Evolutionary conservation across 2,888 invertebrate genomes (phyloP).

Genomic region (Papilio elwesi): DNA sequence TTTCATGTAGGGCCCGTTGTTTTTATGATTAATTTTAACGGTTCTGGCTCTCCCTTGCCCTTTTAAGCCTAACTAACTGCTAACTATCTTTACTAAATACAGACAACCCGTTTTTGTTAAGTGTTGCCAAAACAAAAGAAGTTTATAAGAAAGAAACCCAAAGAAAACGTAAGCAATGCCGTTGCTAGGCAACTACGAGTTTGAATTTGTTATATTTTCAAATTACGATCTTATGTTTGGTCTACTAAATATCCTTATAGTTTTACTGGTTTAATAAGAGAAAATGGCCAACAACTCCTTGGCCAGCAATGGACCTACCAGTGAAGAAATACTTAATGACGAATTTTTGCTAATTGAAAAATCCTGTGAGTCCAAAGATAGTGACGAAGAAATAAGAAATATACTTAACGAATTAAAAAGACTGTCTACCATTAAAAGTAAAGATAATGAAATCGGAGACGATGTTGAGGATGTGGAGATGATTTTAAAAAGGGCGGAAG

Average conservation of each 20-base stretch:
- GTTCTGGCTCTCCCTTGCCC: too few species aligned
- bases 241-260: background rate
- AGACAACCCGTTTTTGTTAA: background rate
- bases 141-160: background rate
- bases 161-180: conserved; percentile 25
- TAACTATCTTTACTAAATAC: too few species aligned
- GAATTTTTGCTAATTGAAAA: conserved; percentile 76
- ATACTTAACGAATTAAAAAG: conserved; percentile 88
- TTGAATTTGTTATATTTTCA: conserved; percentile 14
- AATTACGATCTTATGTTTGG: background rate
- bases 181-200: conserved; percentile 36
- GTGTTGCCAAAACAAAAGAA: conserved; percentile 28
- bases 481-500: conserved; percentile 76
- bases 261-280: conserved; percentile 11
- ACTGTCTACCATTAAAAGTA: conserved; percentile 65
- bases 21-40: too few species aligned
- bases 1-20: too few species aligned
- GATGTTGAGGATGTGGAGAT: conserved; percentile 75
- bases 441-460: conserved; percentile 60
- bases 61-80: too few species aligned
- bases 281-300: conserved; percentile 33
- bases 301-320: conserved; percentile 38
- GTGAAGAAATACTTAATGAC: conserved; percentile 63
- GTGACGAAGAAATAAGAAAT: conserved; percentile 86
- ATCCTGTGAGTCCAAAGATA: conserved; percentile 72